Base-by-base conservation (phyloP, 2,797 vertebrate species). In the Paguma larvata region DNA sequence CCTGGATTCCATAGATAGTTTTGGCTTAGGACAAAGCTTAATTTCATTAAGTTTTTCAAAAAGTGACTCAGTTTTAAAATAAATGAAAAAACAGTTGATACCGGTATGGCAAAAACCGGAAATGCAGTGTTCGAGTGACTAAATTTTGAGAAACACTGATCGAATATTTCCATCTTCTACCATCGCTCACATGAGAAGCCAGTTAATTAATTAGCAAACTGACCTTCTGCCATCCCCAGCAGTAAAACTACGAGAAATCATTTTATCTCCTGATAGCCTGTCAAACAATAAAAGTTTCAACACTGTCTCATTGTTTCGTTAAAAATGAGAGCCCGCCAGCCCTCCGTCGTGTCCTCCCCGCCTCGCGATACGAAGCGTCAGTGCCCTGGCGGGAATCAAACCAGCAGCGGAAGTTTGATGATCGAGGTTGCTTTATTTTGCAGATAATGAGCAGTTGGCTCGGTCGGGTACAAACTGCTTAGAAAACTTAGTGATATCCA, bases 381-480 rank as follows among this genome's bases (percentile, higher is more conserved):
- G 70, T 8, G 14, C 25, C 68, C 67, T 87, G 41, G 19, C n/a
- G 95, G 11, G 44, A 72, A 46, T 95, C 63, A 34, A 75, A 89
- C 67, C 32, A 67, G 14, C 13, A 93, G 27, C 78, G 80, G n/a
- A 84, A 82, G 7, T 51, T 97, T 92, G 78, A 79, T 92, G 88
- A 83, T 65, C 89, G n/a, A 16, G 80, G 10, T 44, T 95, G 2
- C 1, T 94, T 41, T 96, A 12, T 97, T 96, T 96, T 92, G 48
- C 98, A 99, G 99, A 99, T 98, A 99, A 99, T n/a, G 99, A 99
- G 97, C 99, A 99, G 98, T 98, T 99, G 98, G 99, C 99, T 30
- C 99, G 99, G 53, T 99, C 99, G 0, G 99, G 99, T 83, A 99
- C 99, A 5, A 99, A 99, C 98, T 99, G 99, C 97, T 98, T 99